Percentiles rank a stretch among this genome's conserved stretches.
Evolutionary conservation across 2,797 vertebrate species (phyloP).

Genomic region (Australoheros facetus): DNA sequence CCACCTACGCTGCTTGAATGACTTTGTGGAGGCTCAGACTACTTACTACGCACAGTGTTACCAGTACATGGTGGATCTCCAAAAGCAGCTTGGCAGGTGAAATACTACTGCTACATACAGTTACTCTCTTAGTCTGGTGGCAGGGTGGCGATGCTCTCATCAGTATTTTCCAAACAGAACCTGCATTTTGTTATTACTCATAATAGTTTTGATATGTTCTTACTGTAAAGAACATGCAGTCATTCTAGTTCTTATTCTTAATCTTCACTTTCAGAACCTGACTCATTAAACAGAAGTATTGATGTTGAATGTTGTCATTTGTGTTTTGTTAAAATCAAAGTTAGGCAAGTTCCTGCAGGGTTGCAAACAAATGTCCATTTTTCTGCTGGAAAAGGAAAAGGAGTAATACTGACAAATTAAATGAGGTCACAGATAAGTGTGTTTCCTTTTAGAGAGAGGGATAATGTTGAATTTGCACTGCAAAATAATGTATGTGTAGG

Average conservation of each 20-base stretch:
- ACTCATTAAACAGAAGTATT: not conserved
- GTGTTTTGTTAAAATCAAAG: not conserved
- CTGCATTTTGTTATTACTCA: not conserved
- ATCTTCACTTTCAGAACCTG: not conserved
- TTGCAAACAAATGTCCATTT: not conserved
- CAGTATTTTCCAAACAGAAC: not conserved
- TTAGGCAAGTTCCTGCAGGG: not conserved
- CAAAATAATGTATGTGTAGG: not conserved
- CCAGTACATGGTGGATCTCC: constrained; percentile 98
- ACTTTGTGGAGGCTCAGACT: constrained; percentile 97
- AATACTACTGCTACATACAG: not conserved
- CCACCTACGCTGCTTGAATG: constrained; percentile 95
- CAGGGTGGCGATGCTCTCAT: not conserved
- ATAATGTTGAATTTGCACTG: not conserved
- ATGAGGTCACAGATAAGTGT: not conserved
- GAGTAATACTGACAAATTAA: not conserved
- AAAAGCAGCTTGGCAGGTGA: constrained; percentile 98
- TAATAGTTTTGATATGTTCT: not conserved
- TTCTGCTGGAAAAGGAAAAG: not conserved
- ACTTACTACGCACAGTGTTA: constrained; percentile 98
- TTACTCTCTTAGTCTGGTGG: not conserved
- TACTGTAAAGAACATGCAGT: not conserved
- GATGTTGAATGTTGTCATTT: not conserved
- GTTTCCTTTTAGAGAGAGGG: not conserved
- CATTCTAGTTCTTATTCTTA: not conserved